Evolutionary conservation across 2,888 invertebrate genomes (phyloP), one percentile per base, ranked within the genome.

Genomic region (Spatulosminthurus flaviceps): DNA sequence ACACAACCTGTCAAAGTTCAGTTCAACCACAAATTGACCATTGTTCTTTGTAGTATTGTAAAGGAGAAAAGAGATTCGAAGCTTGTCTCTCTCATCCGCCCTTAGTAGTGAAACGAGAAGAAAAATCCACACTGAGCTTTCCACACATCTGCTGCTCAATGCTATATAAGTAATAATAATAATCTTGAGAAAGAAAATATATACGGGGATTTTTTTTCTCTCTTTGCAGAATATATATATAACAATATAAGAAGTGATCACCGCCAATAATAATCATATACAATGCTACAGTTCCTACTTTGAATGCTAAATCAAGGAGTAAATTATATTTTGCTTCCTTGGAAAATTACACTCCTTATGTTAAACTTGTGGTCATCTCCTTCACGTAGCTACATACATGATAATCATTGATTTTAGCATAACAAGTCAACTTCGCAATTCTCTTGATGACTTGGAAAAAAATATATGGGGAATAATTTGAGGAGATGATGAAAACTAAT

Each of bases 401-500:
- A 13, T 51, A 51, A 51, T 51, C 51, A 19, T 51, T 51, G n/a
- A n/a, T 5, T 51, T 51, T 51, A 51, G 7, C 51, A 51, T 51
- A 51, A 51, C 51, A 51, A 51, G 19, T 51, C 9, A 51, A 51
- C 51, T 51, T 51, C 9, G n/a, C 51, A 2, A n/a, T 51, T 51
- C 1, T 51, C 1, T 2, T 51, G 16, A n/a, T 51, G 51, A n/a
- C 19, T 51, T 13, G 41, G 41, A n/a, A 51, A n/a, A n/a, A 19
- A 51, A 11, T 51, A 51, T 13, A 41, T 13, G 41, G 16, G 51
- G n/a, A 51, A 51, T 51, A n/a, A 51, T 51, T 51, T 51, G 9
- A 16, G 16, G 9, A 29, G 16, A 69, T 69, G 69, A n/a, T 69
- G 69, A n/a, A 69, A 29, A 29, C 69, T 28, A 69, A 69, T 69